phyloP scores from a whole-genome alignment of 1,140 invertebrate species.

The Ostrea edulis region DNA sequence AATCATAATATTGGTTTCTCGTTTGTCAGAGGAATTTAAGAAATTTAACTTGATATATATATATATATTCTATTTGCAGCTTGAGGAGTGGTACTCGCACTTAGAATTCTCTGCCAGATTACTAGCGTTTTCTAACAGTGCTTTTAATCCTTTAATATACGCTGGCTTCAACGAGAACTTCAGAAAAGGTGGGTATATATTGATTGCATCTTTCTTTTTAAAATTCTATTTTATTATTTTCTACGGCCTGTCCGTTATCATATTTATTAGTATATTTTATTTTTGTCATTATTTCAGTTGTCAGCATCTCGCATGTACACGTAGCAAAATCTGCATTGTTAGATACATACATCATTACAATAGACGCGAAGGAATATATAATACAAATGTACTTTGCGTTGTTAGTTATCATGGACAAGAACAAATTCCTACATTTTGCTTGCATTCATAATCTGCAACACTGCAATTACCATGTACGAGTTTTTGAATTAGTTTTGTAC shows the following conservation, averaged over 20 bases:
- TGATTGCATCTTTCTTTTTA: background rate
- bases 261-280: background rate
- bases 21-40: too few species aligned
- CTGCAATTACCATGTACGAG: background rate
- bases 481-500: background rate
- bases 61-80: slow-evolving; percentile 64
- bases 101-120: slow-evolving; percentile 78
- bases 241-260: background rate
- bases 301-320: background rate
- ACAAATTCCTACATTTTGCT: background rate
- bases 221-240: background rate
- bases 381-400: background rate
- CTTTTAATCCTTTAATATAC: slow-evolving; percentile 81
- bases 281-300: background rate
- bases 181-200: slow-evolving; percentile 67
- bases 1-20: too few species aligned
- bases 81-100: slow-evolving; percentile 78
- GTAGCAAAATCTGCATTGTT: background rate
- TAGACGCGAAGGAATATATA: background rate
- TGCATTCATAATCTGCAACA: background rate
- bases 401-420: background rate
- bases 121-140: slow-evolving; percentile 80
- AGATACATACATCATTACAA: background rate
- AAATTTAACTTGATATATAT: too few species aligned
- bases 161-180: slow-evolving; percentile 80